Evolutionary conservation across 2,797 vertebrate genomes (phyloP).

Genomic region (Acipenser ruthenus): DNA sequence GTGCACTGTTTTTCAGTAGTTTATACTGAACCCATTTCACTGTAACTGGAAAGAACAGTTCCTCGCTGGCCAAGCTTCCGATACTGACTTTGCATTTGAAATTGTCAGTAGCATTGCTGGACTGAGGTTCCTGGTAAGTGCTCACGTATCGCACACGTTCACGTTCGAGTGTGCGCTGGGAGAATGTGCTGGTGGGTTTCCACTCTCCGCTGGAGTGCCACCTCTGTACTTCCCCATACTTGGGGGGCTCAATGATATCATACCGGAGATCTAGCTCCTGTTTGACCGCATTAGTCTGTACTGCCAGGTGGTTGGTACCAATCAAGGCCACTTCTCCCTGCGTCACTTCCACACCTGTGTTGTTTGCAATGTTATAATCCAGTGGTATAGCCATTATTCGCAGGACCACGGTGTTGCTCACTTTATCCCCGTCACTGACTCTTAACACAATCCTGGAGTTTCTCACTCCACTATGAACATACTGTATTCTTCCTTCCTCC

Average conservation of each 20-base stretch:
- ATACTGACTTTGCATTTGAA: conserved; percentile 78
- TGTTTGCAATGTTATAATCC: conserved; percentile 69
- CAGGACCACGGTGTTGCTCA: conserved; percentile 81
- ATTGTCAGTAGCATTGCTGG: conserved; percentile 56
- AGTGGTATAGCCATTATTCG: conserved; percentile 67
- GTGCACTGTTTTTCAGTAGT: conserved; percentile 58
- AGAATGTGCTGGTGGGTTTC: conserved; percentile 67
- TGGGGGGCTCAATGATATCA: conserved; percentile 60
- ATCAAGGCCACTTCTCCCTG: conserved; percentile 67
- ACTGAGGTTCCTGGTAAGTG: conserved; percentile 67
- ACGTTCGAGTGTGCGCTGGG: conserved; percentile 67
- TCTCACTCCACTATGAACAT: conserved; percentile 66
- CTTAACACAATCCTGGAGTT: conserved; percentile 81
- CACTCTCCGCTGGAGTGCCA: conserved; percentile 65
- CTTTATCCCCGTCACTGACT: conserved; percentile 78
- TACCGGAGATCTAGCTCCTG: conserved; percentile 65
- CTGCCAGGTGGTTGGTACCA: conserved; percentile 57
- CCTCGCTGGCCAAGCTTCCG: conserved; percentile 57
- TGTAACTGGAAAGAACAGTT: conserved; percentile 63
- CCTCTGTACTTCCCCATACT: conserved; percentile 73
- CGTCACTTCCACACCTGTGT: conserved; percentile 60
- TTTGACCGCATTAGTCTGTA: conserved; percentile 65
- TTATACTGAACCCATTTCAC: conserved; percentile 72
- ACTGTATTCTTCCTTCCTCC: conserved; percentile 63
- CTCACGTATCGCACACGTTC: conserved; percentile 62